A percentile compares a stretch with the other conserved stretches of the same genome.
Evolutionary conservation across 2,797 vertebrate species (phyloP).

Genomic region (Pipistrellus pipistrellus): DNA sequence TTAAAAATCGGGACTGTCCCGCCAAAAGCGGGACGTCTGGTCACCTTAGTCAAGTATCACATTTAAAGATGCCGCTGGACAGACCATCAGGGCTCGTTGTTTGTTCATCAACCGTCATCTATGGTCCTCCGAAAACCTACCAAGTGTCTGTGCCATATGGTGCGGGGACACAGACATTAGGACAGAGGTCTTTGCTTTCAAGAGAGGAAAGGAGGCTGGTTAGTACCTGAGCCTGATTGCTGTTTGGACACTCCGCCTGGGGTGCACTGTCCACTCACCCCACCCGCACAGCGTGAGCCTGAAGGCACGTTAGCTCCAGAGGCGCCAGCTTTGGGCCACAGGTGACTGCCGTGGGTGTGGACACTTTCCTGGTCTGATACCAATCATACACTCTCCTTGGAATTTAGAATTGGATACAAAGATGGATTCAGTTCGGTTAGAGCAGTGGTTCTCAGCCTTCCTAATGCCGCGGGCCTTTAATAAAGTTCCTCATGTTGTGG

Average conservation of each 20-base stretch:
- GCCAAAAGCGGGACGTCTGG: too few relatives aligned
- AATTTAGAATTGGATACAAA: conserved; percentile 25
- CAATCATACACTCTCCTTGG: not conserved
- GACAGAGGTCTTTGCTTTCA: not conserved
- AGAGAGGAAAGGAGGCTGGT: not conserved
- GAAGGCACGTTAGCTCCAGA: not conserved
- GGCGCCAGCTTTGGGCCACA: not conserved
- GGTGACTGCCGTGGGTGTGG: not conserved
- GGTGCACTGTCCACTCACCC: not conserved
- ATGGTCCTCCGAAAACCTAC: not conserved
- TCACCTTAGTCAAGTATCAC: not conserved
- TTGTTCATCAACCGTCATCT: not conserved
- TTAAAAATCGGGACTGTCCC: too few relatives aligned
- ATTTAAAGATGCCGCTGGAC: not conserved
- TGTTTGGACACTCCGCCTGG: not conserved
- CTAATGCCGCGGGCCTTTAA: too few relatives aligned
- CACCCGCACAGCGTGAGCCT: not conserved
- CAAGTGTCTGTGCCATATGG: not conserved
- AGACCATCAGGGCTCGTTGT: too few relatives aligned
- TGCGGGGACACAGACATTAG: not conserved
- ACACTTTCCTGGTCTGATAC: not conserved
- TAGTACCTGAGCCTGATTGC: not conserved
- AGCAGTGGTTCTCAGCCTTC: too few relatives aligned
- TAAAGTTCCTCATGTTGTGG: too few relatives aligned
- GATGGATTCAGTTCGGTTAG: not conserved